Conservation (phyloP, 2,888 invertebrate species). For the Hypsopygia costalis region DNA sequence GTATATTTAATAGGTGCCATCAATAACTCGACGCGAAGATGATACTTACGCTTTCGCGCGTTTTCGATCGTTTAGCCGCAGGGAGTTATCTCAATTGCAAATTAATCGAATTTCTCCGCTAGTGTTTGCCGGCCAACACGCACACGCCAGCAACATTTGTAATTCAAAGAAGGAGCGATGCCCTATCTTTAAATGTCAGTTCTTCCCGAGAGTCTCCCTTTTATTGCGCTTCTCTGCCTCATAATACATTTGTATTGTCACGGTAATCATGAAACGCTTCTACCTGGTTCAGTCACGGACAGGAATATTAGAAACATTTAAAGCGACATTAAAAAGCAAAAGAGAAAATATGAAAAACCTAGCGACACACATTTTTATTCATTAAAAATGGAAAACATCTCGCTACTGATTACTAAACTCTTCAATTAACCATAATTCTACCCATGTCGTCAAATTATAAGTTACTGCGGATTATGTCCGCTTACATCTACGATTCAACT, state of each 20-base stretch:
- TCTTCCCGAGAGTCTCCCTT: slow-evolving; percentile 33
- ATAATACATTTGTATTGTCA: slow-evolving; percentile 25
- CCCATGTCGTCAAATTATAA: slow-evolving; percentile 52
- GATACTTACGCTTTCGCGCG: slow-evolving; percentile 58
- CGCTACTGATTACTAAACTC: slow-evolving; percentile 49
- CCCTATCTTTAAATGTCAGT: slow-evolving; percentile 47
- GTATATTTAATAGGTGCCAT: slow-evolving; percentile 78
- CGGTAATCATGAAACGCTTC: slow-evolving; percentile 7
- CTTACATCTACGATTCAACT: slow-evolving; percentile 58
- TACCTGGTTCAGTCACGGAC: slow-evolving; percentile 71
- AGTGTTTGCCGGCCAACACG: slow-evolving; percentile 36
- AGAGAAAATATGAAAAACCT: slow-evolving; percentile 37
- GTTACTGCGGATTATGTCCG: slow-evolving; percentile 45
- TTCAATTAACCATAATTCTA: slow-evolving; percentile 35
- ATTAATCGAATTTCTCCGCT: slow-evolving; percentile 71
- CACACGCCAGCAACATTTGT: slow-evolving; percentile 52
- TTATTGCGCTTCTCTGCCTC: slow-evolving; percentile 33
- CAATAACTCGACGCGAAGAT: slow-evolving; percentile 74
- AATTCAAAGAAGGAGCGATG: slow-evolving; percentile 57
- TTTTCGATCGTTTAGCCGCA: slow-evolving; percentile 57
- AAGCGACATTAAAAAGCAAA: slow-evolving; percentile 71
- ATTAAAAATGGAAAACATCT: slow-evolving; percentile 29
- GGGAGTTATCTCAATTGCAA: slow-evolving; percentile 74
- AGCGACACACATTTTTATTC: slow-evolving; percentile 47
- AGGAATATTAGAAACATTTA: slow-evolving; percentile 51